These are phyloP conservation scores for Argya squamiceps DNA, from an alignment of 2,797 vertebrate genomes.

Conservation along the genomic window DNA sequence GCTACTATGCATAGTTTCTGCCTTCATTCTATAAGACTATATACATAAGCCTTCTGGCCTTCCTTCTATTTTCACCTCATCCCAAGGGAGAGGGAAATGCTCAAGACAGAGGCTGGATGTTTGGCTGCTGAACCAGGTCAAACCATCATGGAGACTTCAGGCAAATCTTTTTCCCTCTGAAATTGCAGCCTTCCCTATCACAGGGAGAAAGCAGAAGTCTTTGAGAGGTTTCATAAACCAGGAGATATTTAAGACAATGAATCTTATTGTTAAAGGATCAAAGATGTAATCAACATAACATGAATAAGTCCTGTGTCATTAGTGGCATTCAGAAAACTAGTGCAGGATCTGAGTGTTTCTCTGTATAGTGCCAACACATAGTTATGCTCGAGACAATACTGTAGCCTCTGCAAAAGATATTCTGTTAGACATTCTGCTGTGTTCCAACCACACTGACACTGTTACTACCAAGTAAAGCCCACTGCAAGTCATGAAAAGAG, in stretches of 20 bases:
- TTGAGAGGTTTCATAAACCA: neutral
- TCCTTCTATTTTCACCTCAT: neutral
- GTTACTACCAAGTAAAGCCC: neutral
- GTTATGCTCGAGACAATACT: rapidly evolving
- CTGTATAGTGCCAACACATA: neutral
- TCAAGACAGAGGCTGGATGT: neutral
- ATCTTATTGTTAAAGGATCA: neutral
- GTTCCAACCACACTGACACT: neutral
- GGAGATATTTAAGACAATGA: neutral
- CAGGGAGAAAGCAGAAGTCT: neutral
- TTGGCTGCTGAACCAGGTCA: neutral
- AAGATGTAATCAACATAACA: neutral
- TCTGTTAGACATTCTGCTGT: neutral
- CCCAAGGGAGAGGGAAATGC: neutral
- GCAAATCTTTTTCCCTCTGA: neutral
- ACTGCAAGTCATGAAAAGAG: neutral
- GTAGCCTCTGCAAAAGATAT: neutral
- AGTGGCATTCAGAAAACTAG: neutral
- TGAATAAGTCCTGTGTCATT: neutral
- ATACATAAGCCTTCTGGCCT: neutral
- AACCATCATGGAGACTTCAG: neutral
- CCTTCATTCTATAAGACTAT: neutral
- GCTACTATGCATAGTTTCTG: neutral
- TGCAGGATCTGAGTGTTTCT: neutral
- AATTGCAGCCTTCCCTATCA: neutral